phyloP scores from a whole-genome alignment of 2,113 vertebrate genomes.

The Pongo abelii region DNA sequence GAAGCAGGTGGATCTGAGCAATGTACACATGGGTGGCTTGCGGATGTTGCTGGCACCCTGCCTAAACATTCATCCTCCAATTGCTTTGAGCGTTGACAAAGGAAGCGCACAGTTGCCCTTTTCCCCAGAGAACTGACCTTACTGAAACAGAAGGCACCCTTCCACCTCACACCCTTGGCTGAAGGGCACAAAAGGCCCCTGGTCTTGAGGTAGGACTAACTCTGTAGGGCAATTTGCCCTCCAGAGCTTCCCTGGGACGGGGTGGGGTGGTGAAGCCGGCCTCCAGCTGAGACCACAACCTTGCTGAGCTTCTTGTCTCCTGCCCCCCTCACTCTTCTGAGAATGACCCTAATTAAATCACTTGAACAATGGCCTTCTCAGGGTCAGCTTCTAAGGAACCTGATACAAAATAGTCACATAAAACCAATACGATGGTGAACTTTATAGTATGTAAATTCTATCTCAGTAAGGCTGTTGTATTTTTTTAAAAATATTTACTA shows the following conservation, averaged over 20 bases:
- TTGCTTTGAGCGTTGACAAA: background rate
- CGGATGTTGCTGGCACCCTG: background rate
- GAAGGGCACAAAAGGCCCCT: background rate
- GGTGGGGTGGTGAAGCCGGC: too few relatives aligned
- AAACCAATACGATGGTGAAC: background rate
- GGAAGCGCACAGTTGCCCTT: too few relatives aligned
- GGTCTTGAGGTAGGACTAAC: background rate
- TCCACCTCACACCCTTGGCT: background rate
- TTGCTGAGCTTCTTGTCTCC: background rate
- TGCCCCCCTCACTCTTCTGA: background rate
- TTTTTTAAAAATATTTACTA: background rate
- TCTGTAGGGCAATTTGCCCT: background rate
- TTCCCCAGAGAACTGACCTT: background rate
- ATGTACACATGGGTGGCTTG: rapidly evolving
- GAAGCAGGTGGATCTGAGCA: background rate
- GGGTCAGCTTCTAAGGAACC: background rate
- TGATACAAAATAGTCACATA: background rate
- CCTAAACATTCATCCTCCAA: background rate
- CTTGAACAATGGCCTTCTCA: background rate
- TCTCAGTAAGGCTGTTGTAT: background rate
- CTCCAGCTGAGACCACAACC: background rate
- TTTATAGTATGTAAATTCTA: background rate
- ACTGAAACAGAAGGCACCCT: background rate
- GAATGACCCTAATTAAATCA: background rate
- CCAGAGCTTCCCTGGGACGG: background rate